Evolutionary conservation across 2,888 invertebrate species (phyloP), one percentile per base, ranked within the genome.

Genomic region (Parthenolecanium corni): DNA sequence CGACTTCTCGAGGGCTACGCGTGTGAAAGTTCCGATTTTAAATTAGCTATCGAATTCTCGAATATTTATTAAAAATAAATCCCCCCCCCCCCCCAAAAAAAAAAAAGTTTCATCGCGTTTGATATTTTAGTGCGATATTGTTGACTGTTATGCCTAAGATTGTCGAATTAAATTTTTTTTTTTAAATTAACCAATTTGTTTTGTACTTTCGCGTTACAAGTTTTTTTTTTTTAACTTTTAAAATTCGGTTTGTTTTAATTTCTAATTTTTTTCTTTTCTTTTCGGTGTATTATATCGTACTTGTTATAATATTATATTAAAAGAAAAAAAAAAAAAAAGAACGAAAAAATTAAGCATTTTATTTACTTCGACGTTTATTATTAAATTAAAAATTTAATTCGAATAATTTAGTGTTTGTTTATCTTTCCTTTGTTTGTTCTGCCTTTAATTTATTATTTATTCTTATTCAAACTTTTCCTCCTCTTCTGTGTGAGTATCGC

Each of bases 351-450:
- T 49, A 25, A 51, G 61, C 51, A 51, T 61, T 61, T 61, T 61
- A 61, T 51, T 38, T 47, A 61, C 40, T 49, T 49, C 49, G 49
- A 61, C 61, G 61, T 61, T 31, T 61, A 51, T 61, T 38, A 31
- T 58, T 38, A 31, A 38, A 51, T 58, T 47, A 58, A 4, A 31
- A 4, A 31, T 31, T 31, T 58, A 38, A 58, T 58, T 49, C 47
- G 47, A 47, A 47, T 52, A 25, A 44, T 6, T 44, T 44, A n/a
- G 23, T 44, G 14, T 46, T 57, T 58, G 25, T 47, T 46, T 46
- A 31, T 31, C 36, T 58, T 18, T 40, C 49, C n/a, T 49, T 61
- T 47, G 61, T 51, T 51, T 49, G 51, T 61, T 61, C 51, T 57
- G 57, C 57, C 57, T 57, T n/a, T 57, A 57, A 49, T 61, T 61